Percentiles rank a stretch among this genome's conserved stretches.
Evolutionary conservation across 2,888 invertebrate genomes (phyloP).

Genomic region (Sclerodermus sp.): DNA sequence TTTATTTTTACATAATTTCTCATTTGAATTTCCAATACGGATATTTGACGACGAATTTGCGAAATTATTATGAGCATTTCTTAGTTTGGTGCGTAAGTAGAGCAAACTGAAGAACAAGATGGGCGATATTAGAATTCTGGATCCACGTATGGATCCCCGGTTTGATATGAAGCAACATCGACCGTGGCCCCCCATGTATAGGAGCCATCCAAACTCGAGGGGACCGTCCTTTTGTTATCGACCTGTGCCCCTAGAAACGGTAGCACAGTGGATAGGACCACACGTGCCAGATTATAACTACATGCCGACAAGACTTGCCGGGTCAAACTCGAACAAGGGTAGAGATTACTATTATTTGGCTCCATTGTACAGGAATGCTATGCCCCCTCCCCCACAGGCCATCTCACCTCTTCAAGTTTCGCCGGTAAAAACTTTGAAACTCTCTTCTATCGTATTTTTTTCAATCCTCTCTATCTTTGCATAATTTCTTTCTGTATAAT

Average conservation of each 20-base stretch:
- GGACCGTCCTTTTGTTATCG: slow-evolving; percentile 57
- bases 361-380: slow-evolving; percentile 69
- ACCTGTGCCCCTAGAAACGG: slow-evolving; percentile 59
- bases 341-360: slow-evolving; percentile 68
- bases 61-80: too few species aligned
- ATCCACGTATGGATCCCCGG: slow-evolving; percentile 65
- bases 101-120: slow-evolving; percentile 38
- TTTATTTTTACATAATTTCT: too few species aligned
- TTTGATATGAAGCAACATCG: slow-evolving; percentile 59
- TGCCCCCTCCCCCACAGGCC: slow-evolving; percentile 60
- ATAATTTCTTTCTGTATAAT: too few species aligned
- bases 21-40: too few species aligned
- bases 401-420: slow-evolving; percentile 35
- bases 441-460: too few species aligned
- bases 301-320: slow-evolving; percentile 59
- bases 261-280: slow-evolving; percentile 61
- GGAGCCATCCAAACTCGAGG: slow-evolving; percentile 47
- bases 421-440: slow-evolving; percentile 7
- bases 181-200: slow-evolving; percentile 70
- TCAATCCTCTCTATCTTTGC: too few species aligned
- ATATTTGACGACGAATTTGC: too few species aligned
- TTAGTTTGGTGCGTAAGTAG: too few species aligned
- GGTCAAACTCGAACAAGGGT: slow-evolving; percentile 48
- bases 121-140: slow-evolving; percentile 64
- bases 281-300: slow-evolving; percentile 60